Evolutionary conservation across 1,140 invertebrate species (phyloP).

Genomic region (Lepidurus couesii): DNA sequence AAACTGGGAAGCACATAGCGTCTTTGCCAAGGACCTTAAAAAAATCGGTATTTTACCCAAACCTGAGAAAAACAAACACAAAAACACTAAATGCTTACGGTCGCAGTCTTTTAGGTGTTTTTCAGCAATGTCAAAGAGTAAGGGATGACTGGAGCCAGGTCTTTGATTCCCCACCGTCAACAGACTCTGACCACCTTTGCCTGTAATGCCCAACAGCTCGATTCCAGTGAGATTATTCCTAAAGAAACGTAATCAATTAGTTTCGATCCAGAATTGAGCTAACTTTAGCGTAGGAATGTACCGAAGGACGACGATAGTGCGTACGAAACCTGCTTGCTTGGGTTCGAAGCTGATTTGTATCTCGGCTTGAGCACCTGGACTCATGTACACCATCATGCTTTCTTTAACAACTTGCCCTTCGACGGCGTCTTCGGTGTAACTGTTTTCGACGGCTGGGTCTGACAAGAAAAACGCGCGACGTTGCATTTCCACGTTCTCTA

Average conservation of each 20-base stretch:
- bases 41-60: slow-evolving; percentile 38
- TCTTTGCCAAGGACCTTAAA: slow-evolving; percentile 28
- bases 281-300: not conserved
- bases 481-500: not conserved
- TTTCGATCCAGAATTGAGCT: not conserved
- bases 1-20: slow-evolving; percentile 56
- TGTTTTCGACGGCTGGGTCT: slow-evolving; percentile 23
- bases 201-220: slow-evolving; percentile 73
- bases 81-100: slow-evolving; percentile 47
- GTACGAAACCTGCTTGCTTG: slow-evolving; percentile 47
- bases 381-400: slow-evolving; percentile 48
- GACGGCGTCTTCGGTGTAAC: not conserved
- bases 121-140: slow-evolving; percentile 77
- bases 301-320: not conserved
- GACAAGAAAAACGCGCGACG: slow-evolving; percentile 20
- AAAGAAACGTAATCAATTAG: slow-evolving; percentile 41
- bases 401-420: slow-evolving; percentile 37
- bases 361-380: slow-evolving; percentile 48
- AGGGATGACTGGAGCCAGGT: slow-evolving; percentile 63
- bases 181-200: slow-evolving; percentile 73
- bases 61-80: slow-evolving; percentile 38
- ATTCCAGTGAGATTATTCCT: slow-evolving; percentile 92
- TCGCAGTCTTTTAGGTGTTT: slow-evolving; percentile 78
- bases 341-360: slow-evolving; percentile 52
- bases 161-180: slow-evolving; percentile 86